Evolutionary conservation across 2,113 vertebrate species (phyloP).

Genomic region (Pipra filicauda): DNA sequence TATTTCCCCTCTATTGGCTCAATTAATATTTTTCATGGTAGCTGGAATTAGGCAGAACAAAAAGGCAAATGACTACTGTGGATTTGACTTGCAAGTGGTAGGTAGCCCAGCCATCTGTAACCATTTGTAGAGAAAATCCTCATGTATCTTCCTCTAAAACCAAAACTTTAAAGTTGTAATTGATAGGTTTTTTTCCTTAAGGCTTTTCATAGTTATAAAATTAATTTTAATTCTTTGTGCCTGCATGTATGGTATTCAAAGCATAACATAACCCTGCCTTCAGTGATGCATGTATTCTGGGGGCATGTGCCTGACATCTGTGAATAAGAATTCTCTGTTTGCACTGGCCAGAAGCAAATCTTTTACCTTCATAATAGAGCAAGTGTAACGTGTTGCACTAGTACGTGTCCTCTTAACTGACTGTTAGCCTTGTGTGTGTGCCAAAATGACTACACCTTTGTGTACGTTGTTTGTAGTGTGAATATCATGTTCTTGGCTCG

Average conservation of each 20-base stretch:
- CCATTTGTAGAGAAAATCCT: background rate
- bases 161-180: background rate
- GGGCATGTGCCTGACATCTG: background rate
- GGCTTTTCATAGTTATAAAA: background rate
- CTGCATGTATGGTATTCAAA: conserved; percentile 4
- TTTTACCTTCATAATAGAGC: background rate
- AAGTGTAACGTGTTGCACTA: background rate
- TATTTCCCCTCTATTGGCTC: background rate
- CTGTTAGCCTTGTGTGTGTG: background rate
- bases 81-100: background rate
- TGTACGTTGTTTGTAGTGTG: background rate
- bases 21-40: background rate
- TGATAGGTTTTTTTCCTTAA: background rate
- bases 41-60: background rate
- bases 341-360: background rate
- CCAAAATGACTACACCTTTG: background rate
- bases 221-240: background rate
- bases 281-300: background rate
- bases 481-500: background rate
- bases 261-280: background rate
- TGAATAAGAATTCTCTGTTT: background rate
- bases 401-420: background rate
- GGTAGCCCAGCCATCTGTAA: background rate
- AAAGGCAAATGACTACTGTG: background rate
- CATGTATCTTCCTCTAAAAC: background rate